These are phyloP conservation scores for Hippocampus guttulatus DNA, from an alignment of 2,113 vertebrate genomes.

Conservation along the genomic window DNA sequence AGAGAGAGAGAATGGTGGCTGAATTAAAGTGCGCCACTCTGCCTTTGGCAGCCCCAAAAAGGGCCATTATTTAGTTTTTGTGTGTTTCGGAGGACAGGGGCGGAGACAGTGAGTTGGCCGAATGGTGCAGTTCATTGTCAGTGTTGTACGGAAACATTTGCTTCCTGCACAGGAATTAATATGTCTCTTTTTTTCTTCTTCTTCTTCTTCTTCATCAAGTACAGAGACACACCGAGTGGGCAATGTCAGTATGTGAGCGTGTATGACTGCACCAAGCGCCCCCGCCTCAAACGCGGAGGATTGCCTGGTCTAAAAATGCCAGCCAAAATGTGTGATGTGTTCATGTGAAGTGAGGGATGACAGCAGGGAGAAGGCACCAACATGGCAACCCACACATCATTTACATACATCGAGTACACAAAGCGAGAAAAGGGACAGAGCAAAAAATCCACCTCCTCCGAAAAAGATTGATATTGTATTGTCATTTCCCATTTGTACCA, in stretches of 20 bases:
- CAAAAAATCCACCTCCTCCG: background rate
- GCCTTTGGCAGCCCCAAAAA: conserved; percentile 36
- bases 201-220: background rate
- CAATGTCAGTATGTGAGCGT: background rate
- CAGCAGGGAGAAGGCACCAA: background rate
- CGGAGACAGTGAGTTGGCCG: conserved; percentile 53
- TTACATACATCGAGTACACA: background rate
- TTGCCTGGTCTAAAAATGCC: conserved; percentile 4
- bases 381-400: background rate
- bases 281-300: background rate
- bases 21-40: conserved; percentile 35
- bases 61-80: conserved; percentile 45
- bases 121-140: conserved; percentile 44
- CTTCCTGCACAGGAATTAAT: conserved; percentile 2
- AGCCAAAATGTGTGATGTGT: background rate
- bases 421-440: background rate
- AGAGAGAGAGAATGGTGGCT: conserved; percentile 20
- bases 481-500: background rate
- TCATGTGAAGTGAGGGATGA: background rate
- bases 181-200: background rate
- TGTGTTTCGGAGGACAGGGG: conserved; percentile 52
- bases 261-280: background rate
- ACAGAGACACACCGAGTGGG: conserved; percentile 1
- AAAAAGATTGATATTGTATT: background rate
- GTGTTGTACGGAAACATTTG: background rate